Conservation (phyloP, 2,888 invertebrate species). For the Andrena camellia region DNA sequence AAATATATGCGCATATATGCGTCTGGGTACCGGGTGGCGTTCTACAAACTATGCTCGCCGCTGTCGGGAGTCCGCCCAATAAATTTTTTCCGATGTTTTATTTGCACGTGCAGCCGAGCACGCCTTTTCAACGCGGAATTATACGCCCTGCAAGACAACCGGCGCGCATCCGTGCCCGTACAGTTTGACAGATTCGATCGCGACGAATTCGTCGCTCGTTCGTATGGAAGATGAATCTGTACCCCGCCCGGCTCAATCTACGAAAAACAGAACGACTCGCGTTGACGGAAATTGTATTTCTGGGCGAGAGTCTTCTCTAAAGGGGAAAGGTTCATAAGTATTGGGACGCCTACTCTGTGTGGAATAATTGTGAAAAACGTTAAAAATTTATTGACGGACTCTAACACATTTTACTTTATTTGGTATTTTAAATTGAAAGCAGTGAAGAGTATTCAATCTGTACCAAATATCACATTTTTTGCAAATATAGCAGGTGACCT, state of each 20-base stretch:
- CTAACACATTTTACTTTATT: too few relatives aligned
- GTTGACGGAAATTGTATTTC: not conserved
- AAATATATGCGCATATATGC: constrained; percentile 37
- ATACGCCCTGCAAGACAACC: not conserved
- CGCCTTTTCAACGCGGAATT: constrained; percentile 15
- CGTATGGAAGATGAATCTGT: constrained; percentile 2
- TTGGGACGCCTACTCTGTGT: too few relatives aligned
- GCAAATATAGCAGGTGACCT: too few relatives aligned
- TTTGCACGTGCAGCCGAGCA: constrained; percentile 13
- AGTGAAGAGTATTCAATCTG: too few relatives aligned
- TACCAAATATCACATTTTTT: too few relatives aligned
- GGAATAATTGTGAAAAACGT: too few relatives aligned
- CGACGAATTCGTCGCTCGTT: constrained; percentile 11
- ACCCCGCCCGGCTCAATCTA: not conserved
- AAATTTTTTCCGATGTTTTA: constrained; percentile 52
- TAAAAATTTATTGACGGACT: too few relatives aligned
- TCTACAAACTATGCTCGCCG: constrained; percentile 54
- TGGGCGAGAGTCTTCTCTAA: not conserved
- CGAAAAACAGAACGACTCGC: not conserved
- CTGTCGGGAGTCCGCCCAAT: constrained; percentile 42
- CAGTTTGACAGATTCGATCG: constrained; percentile 14
- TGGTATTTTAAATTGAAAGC: too few relatives aligned
- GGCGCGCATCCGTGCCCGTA: constrained; percentile 6
- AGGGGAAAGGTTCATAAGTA: not conserved
- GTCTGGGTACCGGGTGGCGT: constrained; percentile 64